Conservation (phyloP, 2,888 invertebrate species). For the Spodoptera picta region DNA sequence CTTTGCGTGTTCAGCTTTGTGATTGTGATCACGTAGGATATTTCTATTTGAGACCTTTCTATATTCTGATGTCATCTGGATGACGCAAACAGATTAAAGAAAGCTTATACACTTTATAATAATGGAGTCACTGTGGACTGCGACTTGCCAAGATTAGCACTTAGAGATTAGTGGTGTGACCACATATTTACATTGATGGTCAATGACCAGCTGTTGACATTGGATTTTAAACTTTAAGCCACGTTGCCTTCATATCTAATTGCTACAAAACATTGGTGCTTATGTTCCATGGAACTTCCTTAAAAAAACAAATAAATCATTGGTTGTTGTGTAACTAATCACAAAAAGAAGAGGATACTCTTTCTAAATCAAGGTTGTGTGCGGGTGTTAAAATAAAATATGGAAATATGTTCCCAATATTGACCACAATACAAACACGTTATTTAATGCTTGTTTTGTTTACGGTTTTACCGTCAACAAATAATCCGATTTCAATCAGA, state of each 20-base stretch:
- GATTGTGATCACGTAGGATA: conserved; percentile 55
- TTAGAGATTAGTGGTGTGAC: conserved; percentile 18
- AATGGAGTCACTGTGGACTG: conserved; percentile 26
- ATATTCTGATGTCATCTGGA: conserved; percentile 57
- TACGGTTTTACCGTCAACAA: too few species aligned
- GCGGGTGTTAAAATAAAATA: neutral
- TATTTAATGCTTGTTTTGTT: too few species aligned
- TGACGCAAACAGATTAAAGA: conserved; percentile 54
- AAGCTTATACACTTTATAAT: conserved; percentile 43
- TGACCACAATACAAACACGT: neutral
- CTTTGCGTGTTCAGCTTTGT: conserved; percentile 41
- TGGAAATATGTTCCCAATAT: neutral
- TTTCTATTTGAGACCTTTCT: conserved; percentile 52
- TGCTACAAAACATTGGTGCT: too few species aligned
- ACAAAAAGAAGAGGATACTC: neutral
- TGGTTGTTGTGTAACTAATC: neutral
- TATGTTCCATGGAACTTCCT: too few species aligned
- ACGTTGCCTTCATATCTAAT: neutral
- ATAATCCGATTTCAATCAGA: too few species aligned
- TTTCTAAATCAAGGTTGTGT: neutral
- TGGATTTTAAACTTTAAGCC: neutral
- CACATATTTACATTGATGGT: conserved; percentile 12
- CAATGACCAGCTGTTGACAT: neutral
- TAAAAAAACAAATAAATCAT: neutral
- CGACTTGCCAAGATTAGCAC: conserved; percentile 20